Conservation (phyloP, 1,140 invertebrate genomes). For the Platorchestia sp. region DNA sequence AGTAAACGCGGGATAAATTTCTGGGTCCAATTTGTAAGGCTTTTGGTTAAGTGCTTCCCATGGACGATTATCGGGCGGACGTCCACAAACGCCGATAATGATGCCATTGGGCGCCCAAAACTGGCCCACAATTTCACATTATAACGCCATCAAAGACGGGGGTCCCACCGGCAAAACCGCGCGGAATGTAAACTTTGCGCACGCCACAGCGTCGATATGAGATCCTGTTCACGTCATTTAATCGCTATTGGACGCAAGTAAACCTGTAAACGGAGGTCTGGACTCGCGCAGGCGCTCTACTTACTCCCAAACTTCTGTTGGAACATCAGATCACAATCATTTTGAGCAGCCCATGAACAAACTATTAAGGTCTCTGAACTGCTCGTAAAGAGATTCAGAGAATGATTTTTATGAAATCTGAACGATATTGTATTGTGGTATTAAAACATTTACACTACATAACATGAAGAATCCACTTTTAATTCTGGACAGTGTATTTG, state of each 20-base stretch:
- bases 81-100: conserved; percentile 14
- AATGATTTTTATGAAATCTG: neutral
- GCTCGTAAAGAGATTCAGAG: neutral
- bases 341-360: neutral
- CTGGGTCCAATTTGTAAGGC: conserved; percentile 14
- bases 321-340: neutral
- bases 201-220: neutral
- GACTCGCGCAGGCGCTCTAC: neutral
- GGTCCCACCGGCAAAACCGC: neutral
- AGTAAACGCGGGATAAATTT: neutral
- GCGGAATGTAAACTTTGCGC: neutral
- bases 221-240: neutral
- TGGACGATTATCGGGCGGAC: conserved; percentile 21
- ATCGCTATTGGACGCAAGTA: conserved; percentile 22
- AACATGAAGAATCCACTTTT: neutral
- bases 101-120: conserved; percentile 31
- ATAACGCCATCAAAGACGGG: conserved; percentile 14
- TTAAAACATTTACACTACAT: neutral
- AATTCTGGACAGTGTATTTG: neutral
- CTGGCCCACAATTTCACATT: conserved; percentile 9
- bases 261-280: neutral
- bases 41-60: conserved; percentile 29
- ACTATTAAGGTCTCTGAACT: neutral
- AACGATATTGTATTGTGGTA: neutral
- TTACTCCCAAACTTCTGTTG: neutral